These are phyloP conservation scores for Varanus salvator DNA, from an alignment of 2,113 vertebrate species.

Conservation along the genomic window DNA sequence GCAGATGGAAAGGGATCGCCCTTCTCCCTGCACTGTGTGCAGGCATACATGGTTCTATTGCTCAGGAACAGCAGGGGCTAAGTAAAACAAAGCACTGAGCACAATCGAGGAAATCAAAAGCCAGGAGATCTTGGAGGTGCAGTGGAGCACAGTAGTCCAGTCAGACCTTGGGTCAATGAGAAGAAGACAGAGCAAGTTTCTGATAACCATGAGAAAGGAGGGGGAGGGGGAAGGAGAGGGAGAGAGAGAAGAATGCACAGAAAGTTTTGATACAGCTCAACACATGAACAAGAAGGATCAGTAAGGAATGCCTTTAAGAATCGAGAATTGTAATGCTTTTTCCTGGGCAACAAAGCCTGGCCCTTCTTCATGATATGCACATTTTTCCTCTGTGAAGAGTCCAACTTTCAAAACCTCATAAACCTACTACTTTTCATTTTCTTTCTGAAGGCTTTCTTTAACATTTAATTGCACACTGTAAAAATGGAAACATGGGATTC, in stretches of 20 bases:
- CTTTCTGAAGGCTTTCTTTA: background rate
- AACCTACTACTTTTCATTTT: background rate
- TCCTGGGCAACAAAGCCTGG: background rate
- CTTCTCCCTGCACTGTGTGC: background rate
- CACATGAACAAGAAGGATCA: background rate
- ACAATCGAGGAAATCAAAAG: background rate
- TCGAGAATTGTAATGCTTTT: background rate
- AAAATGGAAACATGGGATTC: background rate
- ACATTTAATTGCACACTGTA: background rate
- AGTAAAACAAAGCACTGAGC: background rate
- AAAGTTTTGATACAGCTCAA: background rate
- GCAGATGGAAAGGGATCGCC: background rate
- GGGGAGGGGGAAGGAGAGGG: background rate
- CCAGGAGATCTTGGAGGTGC: background rate
- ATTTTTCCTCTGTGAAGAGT: background rate
- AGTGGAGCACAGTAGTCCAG: no score
- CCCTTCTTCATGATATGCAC: rapidly evolving
- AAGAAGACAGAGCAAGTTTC: background rate
- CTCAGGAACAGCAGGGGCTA: background rate
- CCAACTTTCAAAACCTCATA: background rate
- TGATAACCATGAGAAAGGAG: background rate
- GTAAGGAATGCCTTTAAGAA: background rate
- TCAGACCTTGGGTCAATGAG: background rate
- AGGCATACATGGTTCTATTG: background rate
- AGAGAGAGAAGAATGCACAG: no score